Evolutionary conservation across 2,113 vertebrate genomes (phyloP).

Genomic region (Corynorhinus townsendii): DNA sequence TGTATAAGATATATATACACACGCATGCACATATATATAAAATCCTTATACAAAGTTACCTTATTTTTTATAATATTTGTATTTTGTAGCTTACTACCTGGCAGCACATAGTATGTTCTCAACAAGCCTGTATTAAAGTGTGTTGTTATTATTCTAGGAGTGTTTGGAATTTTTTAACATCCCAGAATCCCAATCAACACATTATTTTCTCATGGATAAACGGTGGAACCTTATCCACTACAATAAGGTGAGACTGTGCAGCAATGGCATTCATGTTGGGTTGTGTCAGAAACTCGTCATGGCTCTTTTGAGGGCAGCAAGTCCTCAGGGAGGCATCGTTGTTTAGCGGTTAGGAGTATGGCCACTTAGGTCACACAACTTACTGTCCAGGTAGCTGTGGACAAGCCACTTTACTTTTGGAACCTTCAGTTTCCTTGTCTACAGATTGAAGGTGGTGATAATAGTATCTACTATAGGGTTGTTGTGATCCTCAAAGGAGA

Average conservation of each 20-base stretch:
- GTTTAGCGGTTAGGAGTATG: neutral
- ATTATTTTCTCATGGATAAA: conserved; percentile 99
- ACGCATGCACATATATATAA: neutral
- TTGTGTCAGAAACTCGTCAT: neutral
- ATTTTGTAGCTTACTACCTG: neutral
- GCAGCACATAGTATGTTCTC: neutral
- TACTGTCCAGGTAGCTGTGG: neutral
- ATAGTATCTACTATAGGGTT: neutral
- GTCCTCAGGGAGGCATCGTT: fast-evolving
- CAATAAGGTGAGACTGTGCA: conserved; percentile 85
- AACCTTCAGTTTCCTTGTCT: neutral
- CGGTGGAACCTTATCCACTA: conserved; percentile 99
- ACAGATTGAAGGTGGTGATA: neutral
- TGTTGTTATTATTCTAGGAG: conserved; percentile 83
- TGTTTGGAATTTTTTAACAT: conserved; percentile 99
- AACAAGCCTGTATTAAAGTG: neutral
- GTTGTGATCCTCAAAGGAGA: neutral
- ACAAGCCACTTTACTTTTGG: neutral
- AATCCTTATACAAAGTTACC: neutral
- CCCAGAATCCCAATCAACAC: conserved; percentile 93
- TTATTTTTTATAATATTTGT: neutral
- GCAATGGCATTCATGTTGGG: fast-evolving
- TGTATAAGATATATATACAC: neutral
- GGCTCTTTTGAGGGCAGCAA: neutral
- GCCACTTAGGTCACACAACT: neutral